Base-by-base conservation (phyloP, 2,797 vertebrate genomes). In the Falco peregrinus region DNA sequence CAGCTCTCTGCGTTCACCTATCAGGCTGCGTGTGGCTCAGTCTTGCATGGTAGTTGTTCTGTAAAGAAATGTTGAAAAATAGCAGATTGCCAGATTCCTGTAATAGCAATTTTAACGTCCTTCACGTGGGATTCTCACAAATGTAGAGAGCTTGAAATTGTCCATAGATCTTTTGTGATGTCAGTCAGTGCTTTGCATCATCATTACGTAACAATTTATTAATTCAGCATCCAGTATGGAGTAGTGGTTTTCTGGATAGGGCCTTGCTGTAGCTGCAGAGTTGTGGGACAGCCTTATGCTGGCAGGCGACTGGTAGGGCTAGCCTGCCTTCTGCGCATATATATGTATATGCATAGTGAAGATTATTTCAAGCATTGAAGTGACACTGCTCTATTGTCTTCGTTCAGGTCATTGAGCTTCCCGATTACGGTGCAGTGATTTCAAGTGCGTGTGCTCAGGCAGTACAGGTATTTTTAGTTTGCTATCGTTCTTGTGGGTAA, bases 21-120 rank as follows among this genome's bases (percentile, higher is more conserved):
- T 11, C 16, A 22, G 73, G 61, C 85, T 45, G 45, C 0, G 5
- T 33, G 53, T 8, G 50, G 59, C 59, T 77, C 53, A 8, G 4
- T 12, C 48, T 79, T 2, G 0, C 6, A 2, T 2, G 8, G 11
- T 6, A 21, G 26, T 56, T 65, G 50, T 18, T 73, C 15, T 6
- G 16, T 0, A 5, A 69, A 37, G 64, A 43, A 47, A 33, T 18
- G 50, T 33, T 78, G 67, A 70, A 35, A 63, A 80, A 71, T 26
- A 26, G 4, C 56, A 24, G 35, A 10, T n/a, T 29, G 33, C 3
- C 20, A 18, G 15, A 15, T 71, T 47, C 57, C 69, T 29, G 13
- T 8, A 16, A 37, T 17, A 37, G 41, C n/a, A 22, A 3, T 51
- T 87, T 56, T 61, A 76, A 47, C 29, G 26, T 70, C 11, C 7